Conservation (phyloP, 2,797 vertebrate species). For the Sylvilagus floridanus region DNA sequence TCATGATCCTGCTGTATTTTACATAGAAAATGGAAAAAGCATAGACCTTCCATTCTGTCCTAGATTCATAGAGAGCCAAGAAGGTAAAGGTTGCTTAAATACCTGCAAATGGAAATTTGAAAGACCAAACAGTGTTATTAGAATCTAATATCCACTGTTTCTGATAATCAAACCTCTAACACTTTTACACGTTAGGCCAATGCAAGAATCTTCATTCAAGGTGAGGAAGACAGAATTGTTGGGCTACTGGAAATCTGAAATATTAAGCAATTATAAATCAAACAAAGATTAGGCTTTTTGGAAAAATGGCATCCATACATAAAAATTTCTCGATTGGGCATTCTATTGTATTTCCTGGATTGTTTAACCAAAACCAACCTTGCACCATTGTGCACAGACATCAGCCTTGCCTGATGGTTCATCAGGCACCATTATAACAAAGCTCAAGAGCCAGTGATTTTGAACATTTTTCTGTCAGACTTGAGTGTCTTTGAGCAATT, state of each 20-base stretch:
- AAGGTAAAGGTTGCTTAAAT: not conserved
- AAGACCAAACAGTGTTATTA: not conserved
- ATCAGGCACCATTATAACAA: not conserved
- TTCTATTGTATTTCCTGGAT: not conserved
- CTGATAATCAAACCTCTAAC: not conserved
- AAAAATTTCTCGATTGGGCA: not conserved
- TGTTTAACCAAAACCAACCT: not conserved
- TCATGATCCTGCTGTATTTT: not conserved
- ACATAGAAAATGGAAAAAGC: not conserved
- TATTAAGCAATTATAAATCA: not conserved
- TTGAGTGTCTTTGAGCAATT: not conserved
- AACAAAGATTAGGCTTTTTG: not conserved
- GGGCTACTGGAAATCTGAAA: not conserved
- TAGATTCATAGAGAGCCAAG: not conserved
- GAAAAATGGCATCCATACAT: not conserved
- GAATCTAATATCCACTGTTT: not conserved
- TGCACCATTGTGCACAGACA: no score
- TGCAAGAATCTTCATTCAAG: not conserved
- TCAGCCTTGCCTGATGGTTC: not conserved
- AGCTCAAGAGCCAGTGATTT: not conserved
- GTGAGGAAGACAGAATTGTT: not conserved
- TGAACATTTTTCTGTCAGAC: not conserved
- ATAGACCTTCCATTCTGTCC: not conserved
- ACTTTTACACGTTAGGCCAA: not conserved
- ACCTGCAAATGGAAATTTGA: not conserved